Evolutionary conservation across 2,113 vertebrate species (phyloP).

Genomic region (Podarcis raffonei): DNA sequence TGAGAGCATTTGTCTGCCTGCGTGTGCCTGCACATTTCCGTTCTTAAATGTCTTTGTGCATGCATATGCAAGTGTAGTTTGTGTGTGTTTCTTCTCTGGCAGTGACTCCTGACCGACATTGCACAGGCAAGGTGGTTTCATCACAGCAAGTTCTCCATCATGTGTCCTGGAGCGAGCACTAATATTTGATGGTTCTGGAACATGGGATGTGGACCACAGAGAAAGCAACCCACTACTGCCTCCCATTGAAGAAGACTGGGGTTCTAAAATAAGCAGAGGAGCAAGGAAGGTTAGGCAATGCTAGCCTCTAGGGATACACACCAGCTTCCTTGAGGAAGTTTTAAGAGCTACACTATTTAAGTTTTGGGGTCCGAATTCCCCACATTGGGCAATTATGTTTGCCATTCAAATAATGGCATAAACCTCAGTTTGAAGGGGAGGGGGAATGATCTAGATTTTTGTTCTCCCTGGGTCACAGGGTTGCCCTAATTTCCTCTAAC

Average conservation of each 20-base stretch:
- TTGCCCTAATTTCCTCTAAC: not conserved
- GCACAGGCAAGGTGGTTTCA: not conserved
- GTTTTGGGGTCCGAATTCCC: not conserved
- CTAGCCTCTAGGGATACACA: not conserved
- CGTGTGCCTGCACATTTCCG: not conserved
- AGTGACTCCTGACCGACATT: rapidly evolving
- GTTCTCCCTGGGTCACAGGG: not conserved
- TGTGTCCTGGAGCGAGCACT: rapidly evolving
- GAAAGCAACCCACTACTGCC: not conserved
- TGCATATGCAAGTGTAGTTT: rapidly evolving
- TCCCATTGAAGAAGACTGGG: rapidly evolving
- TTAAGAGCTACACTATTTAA: not conserved
- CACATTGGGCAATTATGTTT: not conserved
- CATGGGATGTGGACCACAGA: not conserved
- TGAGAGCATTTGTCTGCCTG: not conserved
- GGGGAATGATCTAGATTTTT: not conserved
- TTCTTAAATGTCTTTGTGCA: not conserved
- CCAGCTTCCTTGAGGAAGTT: not conserved
- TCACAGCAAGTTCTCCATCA: not conserved
- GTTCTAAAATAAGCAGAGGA: not conserved
- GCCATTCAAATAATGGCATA: not conserved
- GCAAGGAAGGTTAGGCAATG: not conserved
- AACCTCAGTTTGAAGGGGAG: too few species aligned
- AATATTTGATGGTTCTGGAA: not conserved
- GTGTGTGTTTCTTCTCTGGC: not conserved